phyloP scores from a whole-genome alignment of 2,113 vertebrate species.

The Narcine bancroftii region DNA sequence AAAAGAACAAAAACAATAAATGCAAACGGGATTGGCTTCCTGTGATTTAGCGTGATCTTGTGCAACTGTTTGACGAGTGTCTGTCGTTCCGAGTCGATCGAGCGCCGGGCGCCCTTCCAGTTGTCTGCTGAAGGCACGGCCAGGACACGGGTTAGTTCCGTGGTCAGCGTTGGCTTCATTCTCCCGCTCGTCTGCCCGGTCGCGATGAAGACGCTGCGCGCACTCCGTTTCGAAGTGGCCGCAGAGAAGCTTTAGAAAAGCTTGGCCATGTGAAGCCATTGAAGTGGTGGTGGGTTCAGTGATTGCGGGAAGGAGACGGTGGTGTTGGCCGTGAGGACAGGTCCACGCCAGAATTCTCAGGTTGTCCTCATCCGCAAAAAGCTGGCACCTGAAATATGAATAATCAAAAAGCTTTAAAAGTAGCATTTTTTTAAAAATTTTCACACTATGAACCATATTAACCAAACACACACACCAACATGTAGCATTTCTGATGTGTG shows the following conservation, averaged over 20 bases:
- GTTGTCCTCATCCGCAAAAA: too few relatives aligned
- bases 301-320: neutral
- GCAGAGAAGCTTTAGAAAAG: neutral
- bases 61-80: neutral
- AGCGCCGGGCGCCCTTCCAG: neutral
- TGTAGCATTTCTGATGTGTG: too few relatives aligned
- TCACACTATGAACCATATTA: too few relatives aligned
- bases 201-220: too few relatives aligned
- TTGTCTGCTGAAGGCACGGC: neutral
- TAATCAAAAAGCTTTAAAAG: too few relatives aligned
- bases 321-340: neutral
- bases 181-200: too few relatives aligned
- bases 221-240: too few relatives aligned
- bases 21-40: neutral
- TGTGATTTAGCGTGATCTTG: neutral
- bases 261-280: neutral
- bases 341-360: neutral
- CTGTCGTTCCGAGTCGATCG: neutral
- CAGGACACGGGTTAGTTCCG: neutral
- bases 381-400: neutral
- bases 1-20: neutral
- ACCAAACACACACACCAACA: too few relatives aligned
- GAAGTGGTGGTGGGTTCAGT: neutral
- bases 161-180: neutral
- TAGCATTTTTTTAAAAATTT: too few relatives aligned